A percentile compares a stretch with the other conserved stretches of the same genome.
phyloP scores from a whole-genome alignment of 2,888 invertebrate genomes.

The Nemapogon koenigi region DNA sequence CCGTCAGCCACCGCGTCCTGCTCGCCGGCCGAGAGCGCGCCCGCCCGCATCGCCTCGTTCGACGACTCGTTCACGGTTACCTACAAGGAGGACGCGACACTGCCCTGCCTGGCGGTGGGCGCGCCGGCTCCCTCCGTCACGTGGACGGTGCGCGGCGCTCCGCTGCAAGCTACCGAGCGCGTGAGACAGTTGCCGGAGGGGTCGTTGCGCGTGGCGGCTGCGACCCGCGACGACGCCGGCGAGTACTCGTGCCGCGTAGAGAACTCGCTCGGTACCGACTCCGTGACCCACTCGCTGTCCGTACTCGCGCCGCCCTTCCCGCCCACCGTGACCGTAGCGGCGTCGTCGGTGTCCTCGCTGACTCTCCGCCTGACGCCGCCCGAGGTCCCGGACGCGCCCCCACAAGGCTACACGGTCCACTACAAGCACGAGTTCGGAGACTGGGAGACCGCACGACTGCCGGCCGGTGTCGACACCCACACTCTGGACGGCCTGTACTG shows the following conservation, averaged over 20 bases:
- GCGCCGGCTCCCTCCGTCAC: constrained; percentile 88
- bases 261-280: constrained; percentile 91
- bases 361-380: constrained; percentile 57
- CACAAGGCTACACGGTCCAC: constrained; percentile 90
- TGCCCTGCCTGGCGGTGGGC: constrained; percentile 92
- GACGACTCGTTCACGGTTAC: constrained; percentile 92
- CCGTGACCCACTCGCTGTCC: constrained; percentile 87
- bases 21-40: constrained; percentile 83
- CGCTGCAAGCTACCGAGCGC: constrained; percentile 80
- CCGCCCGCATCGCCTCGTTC: constrained; percentile 94
- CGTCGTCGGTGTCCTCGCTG: constrained; percentile 57
- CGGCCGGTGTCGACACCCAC: constrained; percentile 80
- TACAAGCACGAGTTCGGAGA: constrained; percentile 95
- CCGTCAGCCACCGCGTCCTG: constrained; percentile 86
- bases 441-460: constrained; percentile 82
- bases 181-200: constrained; percentile 88
- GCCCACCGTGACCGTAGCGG: constrained; percentile 51
- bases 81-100: constrained; percentile 88
- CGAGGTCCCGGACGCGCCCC: constrained; percentile 83
- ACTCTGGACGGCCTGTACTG: constrained; percentile 89
- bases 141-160: constrained; percentile 83
- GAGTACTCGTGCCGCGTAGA: constrained; percentile 94
- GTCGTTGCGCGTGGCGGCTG: constrained; percentile 87
- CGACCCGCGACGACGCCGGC: constrained; percentile 88
- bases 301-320: constrained; percentile 72